Evolutionary conservation across 64 coral and sea anemone species (phyloP).

Genomic region (Stichodactyla mertensii): DNA sequence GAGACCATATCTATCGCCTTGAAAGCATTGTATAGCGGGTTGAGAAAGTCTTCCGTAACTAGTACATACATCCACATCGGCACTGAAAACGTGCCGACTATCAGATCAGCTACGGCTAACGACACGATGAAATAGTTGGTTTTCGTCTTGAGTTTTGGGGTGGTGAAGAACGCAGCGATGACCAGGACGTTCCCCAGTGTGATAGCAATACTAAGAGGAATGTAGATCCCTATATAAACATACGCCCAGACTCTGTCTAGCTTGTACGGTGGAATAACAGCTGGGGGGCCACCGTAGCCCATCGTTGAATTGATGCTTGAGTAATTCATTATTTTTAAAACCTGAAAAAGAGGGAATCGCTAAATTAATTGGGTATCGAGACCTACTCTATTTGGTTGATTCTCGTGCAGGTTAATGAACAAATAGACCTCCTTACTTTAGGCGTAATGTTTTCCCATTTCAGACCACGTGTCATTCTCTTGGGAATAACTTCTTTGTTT

Average conservation of each 20-base stretch:
- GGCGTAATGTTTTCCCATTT: too few relatives aligned
- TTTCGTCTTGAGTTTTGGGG: constrained; percentile 75
- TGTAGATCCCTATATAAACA: constrained; percentile 39
- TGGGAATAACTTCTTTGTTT: too few relatives aligned
- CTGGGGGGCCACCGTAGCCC: neutral
- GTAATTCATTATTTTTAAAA: constrained; percentile 31
- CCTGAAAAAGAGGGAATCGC: neutral
- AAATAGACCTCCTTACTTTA: too few relatives aligned
- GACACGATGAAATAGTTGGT: constrained; percentile 94
- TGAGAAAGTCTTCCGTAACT: constrained; percentile 39
- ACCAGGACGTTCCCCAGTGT: constrained; percentile 60
- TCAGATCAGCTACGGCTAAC: constrained; percentile 64
- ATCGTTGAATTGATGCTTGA: constrained; percentile 4
- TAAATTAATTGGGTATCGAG: neutral
- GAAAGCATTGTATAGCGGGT: constrained; percentile 41
- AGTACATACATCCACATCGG: constrained; percentile 82
- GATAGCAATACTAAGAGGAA: constrained; percentile 42
- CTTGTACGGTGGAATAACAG: neutral
- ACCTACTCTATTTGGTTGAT: too few relatives aligned
- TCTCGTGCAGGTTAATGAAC: too few relatives aligned
- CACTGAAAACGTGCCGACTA: constrained; percentile 76
- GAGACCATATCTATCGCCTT: constrained; percentile 61
- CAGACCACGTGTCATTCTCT: too few relatives aligned
- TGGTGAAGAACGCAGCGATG: constrained; percentile 61
- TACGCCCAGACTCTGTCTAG: constrained; percentile 42